Evolutionary conservation across 2,797 vertebrate species (phyloP).

Genomic region (Falco concolor): DNA sequence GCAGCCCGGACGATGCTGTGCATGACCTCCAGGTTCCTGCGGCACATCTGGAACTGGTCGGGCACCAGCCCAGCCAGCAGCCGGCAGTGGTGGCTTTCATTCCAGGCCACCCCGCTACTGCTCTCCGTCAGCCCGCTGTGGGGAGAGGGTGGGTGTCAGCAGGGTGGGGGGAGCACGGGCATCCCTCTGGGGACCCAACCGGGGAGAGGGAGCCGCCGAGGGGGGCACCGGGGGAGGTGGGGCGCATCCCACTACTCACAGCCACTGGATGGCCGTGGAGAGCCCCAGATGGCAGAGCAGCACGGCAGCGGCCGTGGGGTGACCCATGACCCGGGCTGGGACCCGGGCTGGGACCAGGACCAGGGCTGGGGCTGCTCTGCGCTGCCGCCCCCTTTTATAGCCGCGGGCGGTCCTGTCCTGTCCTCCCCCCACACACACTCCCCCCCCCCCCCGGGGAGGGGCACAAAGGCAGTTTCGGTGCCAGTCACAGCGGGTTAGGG

Average conservation of each 20-base stretch:
- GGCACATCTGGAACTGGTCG: slow-evolving; percentile 74
- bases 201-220: neutral
- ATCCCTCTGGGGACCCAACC: neutral
- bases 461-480: slow-evolving; percentile 42
- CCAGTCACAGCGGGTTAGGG: neutral
- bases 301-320: neutral
- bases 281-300: slow-evolving; percentile 34
- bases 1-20: slow-evolving; percentile 72
- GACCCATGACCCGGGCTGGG: neutral
- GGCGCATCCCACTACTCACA: slow-evolving; percentile 38
- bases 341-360: no score
- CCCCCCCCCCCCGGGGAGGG: neutral
- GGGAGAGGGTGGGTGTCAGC: neutral
- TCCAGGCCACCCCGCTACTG: slow-evolving; percentile 70
- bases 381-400: neutral
- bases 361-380: neutral
- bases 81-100: slow-evolving; percentile 75
- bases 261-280: slow-evolving; percentile 51
- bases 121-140: slow-evolving; percentile 67
- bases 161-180: no score
- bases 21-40: slow-evolving; percentile 77
- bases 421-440: neutral
- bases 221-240: neutral
- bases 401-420: neutral
- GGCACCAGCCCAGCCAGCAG: slow-evolving; percentile 64